Evolutionary conservation across 1,140 invertebrate genomes (phyloP).

Genomic region (Planococcus citri): DNA sequence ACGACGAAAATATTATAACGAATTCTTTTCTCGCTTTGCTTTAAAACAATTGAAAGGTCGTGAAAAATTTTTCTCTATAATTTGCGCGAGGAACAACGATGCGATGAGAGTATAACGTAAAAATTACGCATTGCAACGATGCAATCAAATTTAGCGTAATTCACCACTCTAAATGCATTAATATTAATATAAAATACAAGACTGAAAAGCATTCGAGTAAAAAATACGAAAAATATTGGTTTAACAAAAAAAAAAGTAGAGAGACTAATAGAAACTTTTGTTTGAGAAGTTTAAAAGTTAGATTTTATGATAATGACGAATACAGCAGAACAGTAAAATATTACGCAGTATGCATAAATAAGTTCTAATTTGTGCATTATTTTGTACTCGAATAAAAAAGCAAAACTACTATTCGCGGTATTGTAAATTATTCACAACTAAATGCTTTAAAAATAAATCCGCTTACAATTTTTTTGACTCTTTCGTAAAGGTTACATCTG

Average conservation of each 20-base stretch:
- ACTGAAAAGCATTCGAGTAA: neutral
- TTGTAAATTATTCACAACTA: constrained; percentile 4
- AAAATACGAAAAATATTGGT: constrained; percentile 8
- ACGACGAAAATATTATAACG: too few relatives aligned
- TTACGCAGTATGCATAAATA: neutral
- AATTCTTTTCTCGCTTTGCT: too few relatives aligned
- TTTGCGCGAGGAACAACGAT: too few relatives aligned
- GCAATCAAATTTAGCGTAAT: neutral
- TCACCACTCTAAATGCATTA: neutral
- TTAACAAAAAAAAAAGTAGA: neutral
- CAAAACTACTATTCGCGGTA: constrained; percentile 1
- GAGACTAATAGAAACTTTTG: neutral
- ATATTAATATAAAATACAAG: neutral
- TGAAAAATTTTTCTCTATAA: too few relatives aligned
- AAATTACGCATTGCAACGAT: neutral
- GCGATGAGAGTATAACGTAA: neutral
- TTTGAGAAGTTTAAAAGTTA: constrained; percentile 8
- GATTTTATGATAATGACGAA: constrained; percentile 7
- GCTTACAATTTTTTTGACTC: neutral
- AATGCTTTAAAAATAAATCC: neutral
- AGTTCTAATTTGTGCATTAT: constrained; percentile 8
- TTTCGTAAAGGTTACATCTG: neutral
- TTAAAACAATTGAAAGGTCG: too few relatives aligned
- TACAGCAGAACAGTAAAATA: neutral
- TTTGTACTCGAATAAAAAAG: neutral